phyloP scores from a whole-genome alignment of 2,888 invertebrate species.

The Brenthis daphne region DNA sequence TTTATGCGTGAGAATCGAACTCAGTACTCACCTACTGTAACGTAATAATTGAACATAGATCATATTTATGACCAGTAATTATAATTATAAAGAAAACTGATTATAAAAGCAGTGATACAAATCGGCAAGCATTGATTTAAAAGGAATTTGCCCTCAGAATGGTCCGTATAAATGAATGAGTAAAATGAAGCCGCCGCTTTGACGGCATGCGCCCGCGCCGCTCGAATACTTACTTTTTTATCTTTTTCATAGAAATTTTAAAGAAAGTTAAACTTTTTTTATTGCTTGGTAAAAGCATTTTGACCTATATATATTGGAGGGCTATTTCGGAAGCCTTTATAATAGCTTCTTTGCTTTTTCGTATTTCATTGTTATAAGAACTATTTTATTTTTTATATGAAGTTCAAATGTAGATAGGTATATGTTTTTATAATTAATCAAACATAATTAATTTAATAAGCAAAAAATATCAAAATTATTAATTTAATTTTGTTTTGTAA shows the following conservation, averaged over 20 bases:
- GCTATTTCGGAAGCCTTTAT: slow-evolving; percentile 13
- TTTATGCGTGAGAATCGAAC: neutral
- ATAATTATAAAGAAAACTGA: slow-evolving; percentile 12
- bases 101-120: slow-evolving; percentile 24
- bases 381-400: too few species aligned
- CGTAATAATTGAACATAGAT: neutral
- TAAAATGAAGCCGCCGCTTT: slow-evolving; percentile 35
- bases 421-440: too few species aligned
- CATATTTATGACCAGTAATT: neutral
- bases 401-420: too few species aligned
- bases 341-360: neutral
- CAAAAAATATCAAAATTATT: too few species aligned
- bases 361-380: neutral
- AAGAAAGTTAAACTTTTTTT: slow-evolving; percentile 32
- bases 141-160: slow-evolving; percentile 34
- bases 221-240: slow-evolving; percentile 27
- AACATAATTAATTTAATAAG: too few species aligned
- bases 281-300: slow-evolving; percentile 20
- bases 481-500: too few species aligned
- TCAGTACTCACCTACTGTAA: neutral
- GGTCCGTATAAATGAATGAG: slow-evolving; percentile 36
- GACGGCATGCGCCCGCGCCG: slow-evolving; percentile 32
- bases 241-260: slow-evolving; percentile 36
- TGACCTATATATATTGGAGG: slow-evolving; percentile 16
- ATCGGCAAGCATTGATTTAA: slow-evolving; percentile 31